These are phyloP conservation scores for Caretta caretta DNA, from an alignment of 2,113 vertebrate species.

Conservation along the genomic window DNA sequence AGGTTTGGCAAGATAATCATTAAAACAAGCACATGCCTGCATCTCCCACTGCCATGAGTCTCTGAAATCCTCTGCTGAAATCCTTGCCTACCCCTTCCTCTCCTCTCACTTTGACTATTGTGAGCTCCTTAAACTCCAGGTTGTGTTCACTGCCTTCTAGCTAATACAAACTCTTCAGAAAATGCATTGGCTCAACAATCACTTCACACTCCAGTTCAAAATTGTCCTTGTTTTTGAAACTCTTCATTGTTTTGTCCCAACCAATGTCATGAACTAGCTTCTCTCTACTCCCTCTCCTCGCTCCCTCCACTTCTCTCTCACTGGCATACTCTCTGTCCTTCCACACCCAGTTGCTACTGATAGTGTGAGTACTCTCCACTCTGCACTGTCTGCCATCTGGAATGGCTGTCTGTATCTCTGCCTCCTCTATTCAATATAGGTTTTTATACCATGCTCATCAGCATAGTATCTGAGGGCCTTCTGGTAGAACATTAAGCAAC, in stretches of 20 bases:
- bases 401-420: background rate
- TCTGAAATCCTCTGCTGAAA: background rate
- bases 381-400: background rate
- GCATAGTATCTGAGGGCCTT: background rate
- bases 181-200: background rate
- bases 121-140: background rate
- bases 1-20: background rate
- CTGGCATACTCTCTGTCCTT: background rate
- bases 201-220: background rate
- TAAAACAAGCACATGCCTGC: background rate
- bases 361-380: background rate
- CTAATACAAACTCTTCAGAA: background rate
- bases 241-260: background rate
- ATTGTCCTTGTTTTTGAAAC: background rate
- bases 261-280: background rate
- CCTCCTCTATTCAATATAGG: background rate
- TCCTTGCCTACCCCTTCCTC: background rate
- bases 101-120: background rate
- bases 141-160: background rate
- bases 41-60: background rate
- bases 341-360: background rate
- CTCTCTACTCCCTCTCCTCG: background rate
- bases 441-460: background rate
- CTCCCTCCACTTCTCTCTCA: background rate
- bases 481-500: background rate